Evolutionary conservation across 1,140 invertebrate species (phyloP).

Genomic region (Drosophila simulans): DNA sequence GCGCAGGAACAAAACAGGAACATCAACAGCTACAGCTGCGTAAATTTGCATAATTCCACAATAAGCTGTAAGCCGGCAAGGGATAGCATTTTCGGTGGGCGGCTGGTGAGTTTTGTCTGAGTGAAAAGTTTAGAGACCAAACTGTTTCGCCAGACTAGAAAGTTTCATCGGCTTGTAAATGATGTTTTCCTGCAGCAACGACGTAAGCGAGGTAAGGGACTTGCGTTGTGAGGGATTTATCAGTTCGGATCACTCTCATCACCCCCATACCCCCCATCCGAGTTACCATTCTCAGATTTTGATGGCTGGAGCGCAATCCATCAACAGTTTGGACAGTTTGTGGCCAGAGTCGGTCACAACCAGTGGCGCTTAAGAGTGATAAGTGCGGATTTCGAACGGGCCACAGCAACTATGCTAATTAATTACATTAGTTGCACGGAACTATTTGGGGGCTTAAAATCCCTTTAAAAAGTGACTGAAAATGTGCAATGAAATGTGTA

Average conservation of each 20-base stretch:
- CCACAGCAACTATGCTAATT: conserved; percentile 11
- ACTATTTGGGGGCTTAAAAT: neutral
- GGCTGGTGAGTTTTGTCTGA: neutral
- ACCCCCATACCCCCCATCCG: neutral
- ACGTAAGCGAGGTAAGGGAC: neutral
- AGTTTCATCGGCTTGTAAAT: conserved; percentile 35
- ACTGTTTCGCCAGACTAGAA: conserved; percentile 19
- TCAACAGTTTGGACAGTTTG: conserved; percentile 19
- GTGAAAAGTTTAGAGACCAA: conserved; percentile 19
- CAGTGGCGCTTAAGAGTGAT: conserved; percentile 14
- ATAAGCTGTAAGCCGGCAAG: conserved; percentile 48
- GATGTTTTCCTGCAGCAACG: conserved; percentile 29
- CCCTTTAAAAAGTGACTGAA: neutral
- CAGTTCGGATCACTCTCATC: conserved; percentile 30
- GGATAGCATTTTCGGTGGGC: neutral
- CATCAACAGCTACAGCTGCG: conserved; percentile 52
- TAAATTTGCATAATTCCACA: conserved; percentile 73
- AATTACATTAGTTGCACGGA: neutral
- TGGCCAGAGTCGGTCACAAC: conserved; percentile 2
- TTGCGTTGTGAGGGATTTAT: conserved; percentile 13
- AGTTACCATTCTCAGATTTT: conserved; percentile 5
- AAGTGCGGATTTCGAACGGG: neutral
- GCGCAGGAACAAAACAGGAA: conserved; percentile 26
- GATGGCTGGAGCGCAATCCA: conserved; percentile 20
- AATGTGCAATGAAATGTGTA: neutral